Conservation (phyloP, 2,113 vertebrate species). For the Urocitellus parryii region DNA sequence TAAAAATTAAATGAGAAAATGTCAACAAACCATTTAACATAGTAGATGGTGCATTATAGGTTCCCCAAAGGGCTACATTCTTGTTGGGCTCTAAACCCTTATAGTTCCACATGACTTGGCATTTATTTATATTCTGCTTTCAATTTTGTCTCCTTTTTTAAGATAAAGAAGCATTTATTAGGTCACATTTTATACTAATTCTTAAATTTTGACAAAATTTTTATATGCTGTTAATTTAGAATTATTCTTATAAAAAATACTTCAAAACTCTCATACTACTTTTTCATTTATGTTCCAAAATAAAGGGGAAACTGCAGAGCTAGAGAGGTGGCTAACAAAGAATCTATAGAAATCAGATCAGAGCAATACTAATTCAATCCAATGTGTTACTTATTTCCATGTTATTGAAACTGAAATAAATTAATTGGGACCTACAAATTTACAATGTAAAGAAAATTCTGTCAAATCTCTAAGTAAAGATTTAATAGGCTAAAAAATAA, state of each 20-base stretch:
- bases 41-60: background rate
- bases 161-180: background rate
- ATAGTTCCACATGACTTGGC: background rate
- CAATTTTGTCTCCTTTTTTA: background rate
- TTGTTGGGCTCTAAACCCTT: background rate
- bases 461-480: constrained; percentile 70
- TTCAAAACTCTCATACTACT: background rate
- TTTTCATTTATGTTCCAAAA: background rate
- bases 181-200: background rate
- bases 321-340: background rate
- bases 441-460: background rate
- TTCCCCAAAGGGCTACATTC: background rate
- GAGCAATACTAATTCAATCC: background rate
- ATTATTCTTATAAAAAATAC: background rate
- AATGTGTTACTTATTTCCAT: background rate
- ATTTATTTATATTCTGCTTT: background rate
- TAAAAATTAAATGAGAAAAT: background rate
- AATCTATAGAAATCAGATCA: background rate
- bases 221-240: background rate
- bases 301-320: background rate
- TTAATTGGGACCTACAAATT: background rate
- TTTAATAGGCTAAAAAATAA: constrained; percentile 37
- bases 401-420: background rate
- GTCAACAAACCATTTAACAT: background rate
- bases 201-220: background rate